Evolutionary conservation across 1,140 invertebrate species (phyloP), one percentile per base, ranked within the genome.

Genomic region (Macrocentrus cingulum): DNA sequence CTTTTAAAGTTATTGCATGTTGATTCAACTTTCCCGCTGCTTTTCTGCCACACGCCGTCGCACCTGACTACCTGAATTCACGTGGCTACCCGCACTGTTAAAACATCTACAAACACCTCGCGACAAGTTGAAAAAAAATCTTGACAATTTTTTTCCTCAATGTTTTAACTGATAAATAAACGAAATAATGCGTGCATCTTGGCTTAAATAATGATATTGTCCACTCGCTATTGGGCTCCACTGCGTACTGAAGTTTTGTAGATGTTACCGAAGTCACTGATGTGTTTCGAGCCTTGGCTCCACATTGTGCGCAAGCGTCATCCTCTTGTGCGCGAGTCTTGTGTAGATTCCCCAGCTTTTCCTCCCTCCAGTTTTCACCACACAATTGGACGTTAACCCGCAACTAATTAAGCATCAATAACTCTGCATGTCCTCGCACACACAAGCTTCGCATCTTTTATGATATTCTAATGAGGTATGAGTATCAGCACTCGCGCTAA

Each of bases 141-240:
- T 22, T 32, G 15, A 16, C 11, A 16, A 34, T n/a, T 23, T 23
- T n/a, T 19, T 36, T 41, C 8, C 22, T 23, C 2, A 1, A 18
- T 22, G 19, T 63, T 53, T 53, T 63, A 45, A 58, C 63, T 52
- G 63, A 45, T 56, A 61, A 61, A 64, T 69, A 56, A 60, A 62
- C 45, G 46, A 46, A 62, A 65, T 66, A 72, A 72, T 68, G 67
- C 64, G 62, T 54, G n/a, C n/a, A n/a, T n/a, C n/a, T n/a, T n/a
- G n/a, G n/a, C n/a, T n/a, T n/a, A n/a, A n/a, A n/a, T n/a, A n/a
- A n/a, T n/a, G n/a, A n/a, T n/a, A n/a, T n/a, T n/a, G n/a, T n/a
- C n/a, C n/a, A n/a, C n/a, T 63, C 65, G 60, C 61, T 66, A 67
- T 70, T 71, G 62, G 63, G 63, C 69, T 62, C 70, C 64, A 71